Evolutionary conservation across 2,113 vertebrate species (phyloP).

Genomic region (Saimiri boliviensis): DNA sequence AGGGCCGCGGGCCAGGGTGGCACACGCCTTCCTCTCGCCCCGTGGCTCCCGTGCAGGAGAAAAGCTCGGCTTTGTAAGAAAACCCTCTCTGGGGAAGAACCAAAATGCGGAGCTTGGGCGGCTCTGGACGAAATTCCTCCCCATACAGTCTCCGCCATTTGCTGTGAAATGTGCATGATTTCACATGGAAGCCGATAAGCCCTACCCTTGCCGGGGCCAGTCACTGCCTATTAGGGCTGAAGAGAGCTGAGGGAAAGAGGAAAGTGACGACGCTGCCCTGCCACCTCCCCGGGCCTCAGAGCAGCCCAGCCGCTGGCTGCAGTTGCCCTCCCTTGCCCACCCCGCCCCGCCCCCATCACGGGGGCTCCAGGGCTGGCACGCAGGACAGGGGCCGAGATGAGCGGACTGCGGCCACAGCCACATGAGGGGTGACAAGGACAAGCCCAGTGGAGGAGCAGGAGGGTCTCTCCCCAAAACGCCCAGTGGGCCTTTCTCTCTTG

Average conservation of each 20-base stretch:
- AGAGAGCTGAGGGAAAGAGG: background rate
- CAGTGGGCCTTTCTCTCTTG: accelerated
- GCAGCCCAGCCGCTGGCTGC: background rate
- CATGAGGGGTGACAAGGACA: accelerated
- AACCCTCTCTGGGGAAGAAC: no score
- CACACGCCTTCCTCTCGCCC: accelerated
- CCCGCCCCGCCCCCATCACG: accelerated
- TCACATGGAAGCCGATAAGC: accelerated
- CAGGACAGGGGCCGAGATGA: no score
- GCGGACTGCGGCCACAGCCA: background rate
- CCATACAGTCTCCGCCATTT: accelerated
- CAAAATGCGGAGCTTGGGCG: accelerated
- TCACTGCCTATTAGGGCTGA: accelerated
- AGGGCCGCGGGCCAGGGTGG: accelerated
- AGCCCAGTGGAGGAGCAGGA: background rate
- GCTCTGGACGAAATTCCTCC: background rate
- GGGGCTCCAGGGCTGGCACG: accelerated
- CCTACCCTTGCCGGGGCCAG: accelerated
- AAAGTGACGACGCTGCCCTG: no score
- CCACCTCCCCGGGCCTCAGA: no score
- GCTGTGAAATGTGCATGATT: accelerated
- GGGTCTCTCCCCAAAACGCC: accelerated
- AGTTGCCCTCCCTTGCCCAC: accelerated
- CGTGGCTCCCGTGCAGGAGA: accelerated
- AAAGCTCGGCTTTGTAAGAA: accelerated